A percentile compares a stretch with the other conserved stretches of the same genome.
These are phyloP conservation scores for Gallinago stenura DNA, from an alignment of 2,797 vertebrate species.

Conservation along the genomic window DNA sequence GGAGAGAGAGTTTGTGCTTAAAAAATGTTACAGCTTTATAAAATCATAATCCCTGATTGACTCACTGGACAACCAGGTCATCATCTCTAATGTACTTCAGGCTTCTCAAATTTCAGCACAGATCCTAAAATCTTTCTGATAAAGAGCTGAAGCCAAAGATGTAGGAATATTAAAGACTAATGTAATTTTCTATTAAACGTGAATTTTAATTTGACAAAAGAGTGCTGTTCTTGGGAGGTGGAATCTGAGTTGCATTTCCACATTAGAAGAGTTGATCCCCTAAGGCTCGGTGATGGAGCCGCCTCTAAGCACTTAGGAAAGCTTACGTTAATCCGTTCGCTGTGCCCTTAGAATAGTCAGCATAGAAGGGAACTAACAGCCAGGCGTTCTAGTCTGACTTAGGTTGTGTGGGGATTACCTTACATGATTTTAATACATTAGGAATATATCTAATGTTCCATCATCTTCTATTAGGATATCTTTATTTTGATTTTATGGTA, in stretches of 20 bases:
- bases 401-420: neutral
- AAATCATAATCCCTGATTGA: neutral
- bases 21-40: neutral
- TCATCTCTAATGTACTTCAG: neutral
- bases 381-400: neutral
- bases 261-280: neutral
- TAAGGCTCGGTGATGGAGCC: neutral
- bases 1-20: neutral
- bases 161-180: neutral
- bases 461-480: neutral
- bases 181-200: neutral
- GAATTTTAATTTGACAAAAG: slow-evolving; percentile 25
- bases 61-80: neutral
- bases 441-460: neutral
- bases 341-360: neutral
- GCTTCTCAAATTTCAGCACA: neutral
- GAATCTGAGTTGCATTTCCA: slow-evolving; percentile 3
- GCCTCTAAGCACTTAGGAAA: neutral
- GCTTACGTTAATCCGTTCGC: neutral
- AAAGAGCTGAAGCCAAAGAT: neutral
- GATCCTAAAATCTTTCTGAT: neutral
- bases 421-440: neutral
- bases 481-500: neutral
- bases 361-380: neutral
- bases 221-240: neutral